Evolutionary conservation across 2,113 vertebrate species (phyloP).

Genomic region (Scartelaos histophorus): DNA sequence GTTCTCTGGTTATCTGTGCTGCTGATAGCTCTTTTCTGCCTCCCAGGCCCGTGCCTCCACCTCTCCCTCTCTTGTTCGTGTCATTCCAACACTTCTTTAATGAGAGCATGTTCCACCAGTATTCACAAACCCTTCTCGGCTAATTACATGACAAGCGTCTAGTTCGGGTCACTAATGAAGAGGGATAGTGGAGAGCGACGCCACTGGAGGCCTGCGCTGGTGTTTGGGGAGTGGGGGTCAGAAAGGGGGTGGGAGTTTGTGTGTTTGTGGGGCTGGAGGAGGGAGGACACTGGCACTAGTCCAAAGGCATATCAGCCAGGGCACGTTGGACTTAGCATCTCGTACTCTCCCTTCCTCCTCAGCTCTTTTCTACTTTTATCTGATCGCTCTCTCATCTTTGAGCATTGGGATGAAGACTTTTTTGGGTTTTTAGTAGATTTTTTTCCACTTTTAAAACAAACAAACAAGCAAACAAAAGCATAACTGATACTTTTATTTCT

Average conservation of each 20-base stretch:
- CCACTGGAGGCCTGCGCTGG: conserved; percentile 47
- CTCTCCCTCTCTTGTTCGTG: conserved; percentile 15
- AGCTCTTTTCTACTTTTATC: conserved; percentile 43
- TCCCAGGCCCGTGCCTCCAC: conserved; percentile 34
- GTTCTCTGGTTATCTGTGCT: conserved; percentile 7
- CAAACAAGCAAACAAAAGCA: too few relatives aligned
- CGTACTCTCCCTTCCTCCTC: conserved; percentile 40
- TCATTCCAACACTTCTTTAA: conserved; percentile 54
- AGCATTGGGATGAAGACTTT: not conserved
- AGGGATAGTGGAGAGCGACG: conserved; percentile 62
- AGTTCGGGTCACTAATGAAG: conserved; percentile 74
- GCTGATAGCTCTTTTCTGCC: conserved; percentile 17
- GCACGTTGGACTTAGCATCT: conserved; percentile 60
- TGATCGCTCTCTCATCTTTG: conserved; percentile 19
- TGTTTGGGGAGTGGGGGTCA: conserved; percentile 25
- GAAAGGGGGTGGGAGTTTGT: conserved; percentile 48
- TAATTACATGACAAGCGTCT: conserved; percentile 78
- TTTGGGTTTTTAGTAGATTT: not conserved
- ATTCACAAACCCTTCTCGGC: conserved; percentile 62
- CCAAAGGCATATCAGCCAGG: conserved; percentile 64
- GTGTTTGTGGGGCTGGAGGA: conserved; percentile 17
- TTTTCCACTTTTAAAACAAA: too few relatives aligned
- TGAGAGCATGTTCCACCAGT: conserved; percentile 64
- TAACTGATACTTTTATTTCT: not conserved
- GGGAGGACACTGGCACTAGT: conserved; percentile 48